Conservation (phyloP, 2,113 vertebrate species). For the Scomber colias region DNA sequence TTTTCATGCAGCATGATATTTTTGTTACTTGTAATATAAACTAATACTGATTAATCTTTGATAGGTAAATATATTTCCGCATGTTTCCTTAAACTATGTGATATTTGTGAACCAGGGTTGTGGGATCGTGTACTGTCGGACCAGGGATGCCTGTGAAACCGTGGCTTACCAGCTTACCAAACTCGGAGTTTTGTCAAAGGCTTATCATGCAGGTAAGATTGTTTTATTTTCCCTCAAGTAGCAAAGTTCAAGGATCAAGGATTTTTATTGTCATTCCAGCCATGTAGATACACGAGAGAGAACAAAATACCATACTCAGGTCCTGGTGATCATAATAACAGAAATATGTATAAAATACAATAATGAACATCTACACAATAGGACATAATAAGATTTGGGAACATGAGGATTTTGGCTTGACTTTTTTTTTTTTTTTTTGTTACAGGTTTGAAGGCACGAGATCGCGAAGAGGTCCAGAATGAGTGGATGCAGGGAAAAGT, state of each 20-base stretch:
- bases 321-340: too few species aligned
- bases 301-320: too few species aligned
- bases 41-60: too few species aligned
- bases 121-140: constrained; percentile 98
- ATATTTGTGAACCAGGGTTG: constrained; percentile 86
- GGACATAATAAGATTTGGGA: neutral
- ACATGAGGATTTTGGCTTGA: neutral
- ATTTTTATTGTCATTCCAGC: too few species aligned
- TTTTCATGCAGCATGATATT: too few species aligned
- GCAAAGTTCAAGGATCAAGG: too few species aligned
- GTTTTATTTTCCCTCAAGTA: neutral
- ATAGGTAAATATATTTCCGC: neutral
- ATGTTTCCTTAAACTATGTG: neutral
- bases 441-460: constrained; percentile 90
- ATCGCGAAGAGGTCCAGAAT: constrained; percentile 90
- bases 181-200: constrained; percentile 90
- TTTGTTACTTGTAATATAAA: too few species aligned
- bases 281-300: too few species aligned
- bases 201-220: constrained; percentile 94
- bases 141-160: constrained; percentile 93
- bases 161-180: constrained; percentile 91
- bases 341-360: too few species aligned
- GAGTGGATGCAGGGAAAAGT: constrained; percentile 97
- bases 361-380: too few species aligned
- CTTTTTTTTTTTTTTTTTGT: neutral